Percentiles rank a stretch among this genome's conserved stretches.
phyloP scores from a whole-genome alignment of 2,888 invertebrate genomes.

The Tiliacea citrago region DNA sequence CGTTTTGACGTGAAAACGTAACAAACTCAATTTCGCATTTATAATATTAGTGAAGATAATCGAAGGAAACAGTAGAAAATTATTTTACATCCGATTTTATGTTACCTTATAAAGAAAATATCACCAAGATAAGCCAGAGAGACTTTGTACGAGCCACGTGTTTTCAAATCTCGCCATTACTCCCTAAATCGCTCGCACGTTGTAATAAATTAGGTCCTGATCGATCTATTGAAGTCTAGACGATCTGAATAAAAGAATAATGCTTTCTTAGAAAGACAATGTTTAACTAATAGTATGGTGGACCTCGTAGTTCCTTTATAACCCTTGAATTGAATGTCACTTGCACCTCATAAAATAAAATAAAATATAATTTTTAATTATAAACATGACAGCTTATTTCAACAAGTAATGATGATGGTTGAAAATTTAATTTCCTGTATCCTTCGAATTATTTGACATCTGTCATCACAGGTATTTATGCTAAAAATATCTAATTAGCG shows the following conservation, averaged over 20 bases:
- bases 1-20: no score
- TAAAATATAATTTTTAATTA: no score
- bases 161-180: neutral
- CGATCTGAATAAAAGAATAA: neutral
- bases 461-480: constrained; percentile 1
- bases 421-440: constrained; percentile 20
- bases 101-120: no score
- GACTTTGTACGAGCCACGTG: neutral
- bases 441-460: constrained; percentile 21
- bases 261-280: neutral
- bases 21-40: no score
- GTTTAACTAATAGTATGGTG: neutral
- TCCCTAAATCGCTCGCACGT: neutral
- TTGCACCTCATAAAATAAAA: no score
- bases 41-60: no score
- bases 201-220: constrained; percentile 4
- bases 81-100: no score
- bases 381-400: neutral
- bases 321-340: neutral
- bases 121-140: no score
- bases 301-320: neutral
- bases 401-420: neutral
- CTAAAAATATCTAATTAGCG: constrained; percentile 9
- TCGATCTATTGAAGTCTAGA: constrained; percentile 13
- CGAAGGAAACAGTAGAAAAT: no score